Evolutionary conservation across 2,113 vertebrate species (phyloP).

Genomic region (Cephalopholis sonnerati): DNA sequence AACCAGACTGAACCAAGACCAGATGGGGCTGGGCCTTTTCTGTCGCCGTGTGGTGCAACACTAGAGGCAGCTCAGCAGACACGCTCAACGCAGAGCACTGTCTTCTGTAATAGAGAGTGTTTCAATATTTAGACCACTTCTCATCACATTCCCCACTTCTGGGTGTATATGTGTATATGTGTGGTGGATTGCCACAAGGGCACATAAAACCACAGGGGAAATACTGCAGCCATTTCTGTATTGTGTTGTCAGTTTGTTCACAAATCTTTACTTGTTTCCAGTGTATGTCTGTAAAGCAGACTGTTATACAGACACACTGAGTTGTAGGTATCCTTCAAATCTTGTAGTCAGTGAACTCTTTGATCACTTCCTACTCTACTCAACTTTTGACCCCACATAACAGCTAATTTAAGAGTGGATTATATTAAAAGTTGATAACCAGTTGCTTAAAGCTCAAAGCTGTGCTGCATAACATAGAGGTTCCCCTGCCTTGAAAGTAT

Average conservation of each 20-base stretch:
- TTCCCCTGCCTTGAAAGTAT: conserved; percentile 34
- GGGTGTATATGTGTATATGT: conserved; percentile 36
- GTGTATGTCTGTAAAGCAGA: not conserved
- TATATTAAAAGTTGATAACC: conserved; percentile 31
- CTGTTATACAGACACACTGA: not conserved
- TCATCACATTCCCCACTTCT: conserved; percentile 57
- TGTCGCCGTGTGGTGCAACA: conserved; percentile 64
- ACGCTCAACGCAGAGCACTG: conserved; percentile 50
- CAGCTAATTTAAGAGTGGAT: conserved; percentile 18
- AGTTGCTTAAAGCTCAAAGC: conserved; percentile 29
- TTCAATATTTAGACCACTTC: conserved; percentile 67
- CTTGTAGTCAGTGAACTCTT: not conserved
- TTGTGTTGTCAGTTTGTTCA: conserved; percentile 12
- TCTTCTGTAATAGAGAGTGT: conserved; percentile 59
- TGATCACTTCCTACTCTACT: conserved; percentile 7
- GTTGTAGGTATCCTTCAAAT: not conserved
- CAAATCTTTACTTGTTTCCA: conserved; percentile 15
- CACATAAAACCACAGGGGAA: conserved; percentile 19
- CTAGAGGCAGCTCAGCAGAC: conserved; percentile 81
- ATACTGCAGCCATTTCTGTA: conserved; percentile 8
- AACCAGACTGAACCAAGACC: conserved; percentile 94
- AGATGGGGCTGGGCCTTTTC: conserved; percentile 87
- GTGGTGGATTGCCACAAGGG: conserved; percentile 27
- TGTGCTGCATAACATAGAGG: conserved; percentile 9
- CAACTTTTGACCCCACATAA: conserved; percentile 25